Conservation (phyloP, 2,888 invertebrate genomes). For the Hydraecia micacea region DNA sequence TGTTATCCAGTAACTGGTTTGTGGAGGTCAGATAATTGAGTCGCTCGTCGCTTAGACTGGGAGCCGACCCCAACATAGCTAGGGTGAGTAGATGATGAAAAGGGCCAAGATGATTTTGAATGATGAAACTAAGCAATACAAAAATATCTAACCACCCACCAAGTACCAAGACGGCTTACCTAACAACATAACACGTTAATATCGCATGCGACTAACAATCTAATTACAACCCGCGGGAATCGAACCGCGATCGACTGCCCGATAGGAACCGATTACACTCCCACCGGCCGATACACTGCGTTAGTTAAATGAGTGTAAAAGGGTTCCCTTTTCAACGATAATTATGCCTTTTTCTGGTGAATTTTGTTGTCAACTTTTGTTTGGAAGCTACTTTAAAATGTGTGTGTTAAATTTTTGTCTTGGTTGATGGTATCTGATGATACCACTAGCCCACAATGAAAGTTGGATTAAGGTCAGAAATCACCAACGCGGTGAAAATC, state of each 20-base stretch:
- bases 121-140: background rate
- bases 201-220: conserved; percentile 90
- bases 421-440: background rate
- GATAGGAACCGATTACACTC: conserved; percentile 84
- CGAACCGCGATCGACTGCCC: conserved; percentile 85
- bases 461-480: background rate
- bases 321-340: conserved; percentile 64
- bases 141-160: background rate
- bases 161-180: conserved; percentile 76
- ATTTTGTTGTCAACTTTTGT: conserved; percentile 44
- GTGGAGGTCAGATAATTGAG: no score
- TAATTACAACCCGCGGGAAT: conserved; percentile 89
- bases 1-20: background rate
- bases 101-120: background rate
- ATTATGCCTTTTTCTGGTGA: conserved; percentile 60
- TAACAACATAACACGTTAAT: conserved; percentile 81
- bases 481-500: background rate
- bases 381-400: background rate
- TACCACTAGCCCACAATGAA: background rate
- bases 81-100: background rate
- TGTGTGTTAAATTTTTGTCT: background rate
- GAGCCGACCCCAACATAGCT: background rate
- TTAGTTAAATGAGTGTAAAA: conserved; percentile 68
- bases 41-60: no score
- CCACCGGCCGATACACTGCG: conserved; percentile 70